These are phyloP conservation scores for Tetragonula carbonaria DNA, from an alignment of 2,888 invertebrate species.

Conservation along the genomic window DNA sequence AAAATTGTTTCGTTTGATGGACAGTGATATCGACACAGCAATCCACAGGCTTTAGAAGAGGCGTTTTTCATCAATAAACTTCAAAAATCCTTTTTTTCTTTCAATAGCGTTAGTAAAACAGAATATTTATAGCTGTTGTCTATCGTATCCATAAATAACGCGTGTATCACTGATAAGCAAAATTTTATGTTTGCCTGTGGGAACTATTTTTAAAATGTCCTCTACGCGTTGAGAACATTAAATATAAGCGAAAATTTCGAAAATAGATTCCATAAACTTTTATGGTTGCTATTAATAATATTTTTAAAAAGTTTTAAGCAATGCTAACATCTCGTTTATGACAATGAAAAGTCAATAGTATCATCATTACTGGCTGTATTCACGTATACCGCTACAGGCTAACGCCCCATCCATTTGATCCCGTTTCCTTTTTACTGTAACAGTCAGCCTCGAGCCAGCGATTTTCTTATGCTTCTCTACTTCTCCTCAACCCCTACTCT, in stretches of 20 bases:
- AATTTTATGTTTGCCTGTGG: neutral
- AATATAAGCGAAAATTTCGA: neutral
- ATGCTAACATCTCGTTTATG: neutral
- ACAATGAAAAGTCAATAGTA: slow-evolving; percentile 59
- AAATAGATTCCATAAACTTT: neutral
- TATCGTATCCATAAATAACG: neutral
- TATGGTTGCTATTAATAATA: neutral
- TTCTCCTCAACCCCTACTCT: neutral
- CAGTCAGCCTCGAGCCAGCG: slow-evolving; percentile 49
- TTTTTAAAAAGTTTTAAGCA: neutral
- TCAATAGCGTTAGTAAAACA: neutral
- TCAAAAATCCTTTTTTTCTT: neutral
- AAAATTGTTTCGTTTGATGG: neutral
- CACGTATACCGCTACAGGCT: slow-evolving; percentile 78
- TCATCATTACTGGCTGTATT: slow-evolving; percentile 70
- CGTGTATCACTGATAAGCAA: neutral
- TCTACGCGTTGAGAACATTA: neutral
- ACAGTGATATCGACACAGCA: neutral
- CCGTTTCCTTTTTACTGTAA: slow-evolving; percentile 76
- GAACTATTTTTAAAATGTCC: neutral
- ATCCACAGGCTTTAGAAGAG: neutral
- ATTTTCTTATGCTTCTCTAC: slow-evolving; percentile 59
- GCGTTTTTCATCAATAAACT: neutral
- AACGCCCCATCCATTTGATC: slow-evolving; percentile 78
- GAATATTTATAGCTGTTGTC: neutral